phyloP scores from a whole-genome alignment of 2,113 vertebrate species.

The Euleptes europaea region DNA sequence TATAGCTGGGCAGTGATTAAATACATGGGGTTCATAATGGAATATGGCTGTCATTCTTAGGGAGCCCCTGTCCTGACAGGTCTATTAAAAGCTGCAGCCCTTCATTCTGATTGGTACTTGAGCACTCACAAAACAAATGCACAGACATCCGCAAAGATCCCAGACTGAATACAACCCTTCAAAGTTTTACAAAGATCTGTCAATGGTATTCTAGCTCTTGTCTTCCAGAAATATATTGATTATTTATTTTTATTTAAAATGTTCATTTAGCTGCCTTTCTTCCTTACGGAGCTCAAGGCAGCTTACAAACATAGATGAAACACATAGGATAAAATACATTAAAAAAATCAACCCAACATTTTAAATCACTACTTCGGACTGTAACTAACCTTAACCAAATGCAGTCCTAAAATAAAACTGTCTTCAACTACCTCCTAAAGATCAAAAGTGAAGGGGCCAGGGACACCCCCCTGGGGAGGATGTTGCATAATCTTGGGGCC shows the following conservation, averaged over 20 bases:
- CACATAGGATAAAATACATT: too few relatives aligned
- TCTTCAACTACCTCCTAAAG: too few relatives aligned
- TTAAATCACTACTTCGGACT: too few relatives aligned
- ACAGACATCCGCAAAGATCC: fast-evolving
- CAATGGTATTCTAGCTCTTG: neutral
- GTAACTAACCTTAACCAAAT: too few relatives aligned
- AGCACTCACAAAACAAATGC: neutral
- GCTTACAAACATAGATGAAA: too few relatives aligned
- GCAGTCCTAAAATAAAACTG: too few relatives aligned
- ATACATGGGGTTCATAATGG: neutral
- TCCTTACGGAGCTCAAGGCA: neutral
- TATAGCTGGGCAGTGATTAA: neutral
- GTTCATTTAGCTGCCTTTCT: neutral
- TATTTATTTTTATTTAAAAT: too few relatives aligned
- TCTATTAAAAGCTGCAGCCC: constrained; percentile 16
- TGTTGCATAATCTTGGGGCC: too few relatives aligned
- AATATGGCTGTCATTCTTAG: neutral
- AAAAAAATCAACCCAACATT: too few relatives aligned
- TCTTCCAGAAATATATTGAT: neutral
- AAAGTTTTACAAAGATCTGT: neutral
- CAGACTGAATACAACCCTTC: fast-evolving
- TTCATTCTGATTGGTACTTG: constrained; percentile 33
- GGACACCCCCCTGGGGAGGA: too few relatives aligned
- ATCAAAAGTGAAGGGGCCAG: too few relatives aligned
- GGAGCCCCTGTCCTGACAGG: constrained; percentile 8